These are phyloP conservation scores for Macaria notata DNA, from an alignment of 2,888 invertebrate species.

Conservation along the genomic window DNA sequence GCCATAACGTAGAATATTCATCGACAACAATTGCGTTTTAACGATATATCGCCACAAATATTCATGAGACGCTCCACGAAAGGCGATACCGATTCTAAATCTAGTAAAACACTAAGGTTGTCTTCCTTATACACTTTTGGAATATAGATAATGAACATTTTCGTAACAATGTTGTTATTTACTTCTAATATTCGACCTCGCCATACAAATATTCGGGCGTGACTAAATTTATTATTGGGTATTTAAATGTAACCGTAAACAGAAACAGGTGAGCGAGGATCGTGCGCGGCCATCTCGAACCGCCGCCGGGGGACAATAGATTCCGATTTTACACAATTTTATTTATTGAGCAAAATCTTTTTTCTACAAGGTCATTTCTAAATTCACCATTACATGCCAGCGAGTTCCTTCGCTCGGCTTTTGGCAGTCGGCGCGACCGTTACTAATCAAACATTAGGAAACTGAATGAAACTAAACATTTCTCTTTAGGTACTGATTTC, in stretches of 20 bases:
- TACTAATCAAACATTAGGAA: slow-evolving; percentile 33
- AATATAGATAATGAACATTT: slow-evolving; percentile 11
- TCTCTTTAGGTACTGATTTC: slow-evolving; percentile 61
- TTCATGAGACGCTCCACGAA: not conserved
- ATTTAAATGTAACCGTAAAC: slow-evolving; percentile 19
- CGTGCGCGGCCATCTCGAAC: slow-evolving; percentile 42
- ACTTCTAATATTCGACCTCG: slow-evolving; percentile 3
- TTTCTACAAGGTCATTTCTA: slow-evolving; percentile 48
- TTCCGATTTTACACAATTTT: slow-evolving; percentile 45
- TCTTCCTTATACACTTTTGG: slow-evolving; percentile 7
- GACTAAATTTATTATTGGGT: slow-evolving; percentile 25
- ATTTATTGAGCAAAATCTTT: slow-evolving; percentile 46
- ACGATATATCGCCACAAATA: slow-evolving; percentile 1
- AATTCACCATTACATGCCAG: slow-evolving; percentile 43
- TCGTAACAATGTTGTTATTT: slow-evolving; percentile 11
- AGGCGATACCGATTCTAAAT: not conserved
- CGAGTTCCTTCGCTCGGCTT: slow-evolving; percentile 40
- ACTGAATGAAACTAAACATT: slow-evolving; percentile 42
- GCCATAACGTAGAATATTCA: slow-evolving; percentile 5
- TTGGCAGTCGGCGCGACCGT: slow-evolving; percentile 22
- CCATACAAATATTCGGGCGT: slow-evolving; percentile 15
- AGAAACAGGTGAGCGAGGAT: slow-evolving; percentile 29
- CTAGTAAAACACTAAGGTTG: not conserved
- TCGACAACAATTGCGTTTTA: slow-evolving; percentile 9
- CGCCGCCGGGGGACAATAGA: slow-evolving; percentile 43